Base-by-base conservation (phyloP, 2,888 invertebrate genomes). In the Himalopsyche kuldschensis region DNA sequence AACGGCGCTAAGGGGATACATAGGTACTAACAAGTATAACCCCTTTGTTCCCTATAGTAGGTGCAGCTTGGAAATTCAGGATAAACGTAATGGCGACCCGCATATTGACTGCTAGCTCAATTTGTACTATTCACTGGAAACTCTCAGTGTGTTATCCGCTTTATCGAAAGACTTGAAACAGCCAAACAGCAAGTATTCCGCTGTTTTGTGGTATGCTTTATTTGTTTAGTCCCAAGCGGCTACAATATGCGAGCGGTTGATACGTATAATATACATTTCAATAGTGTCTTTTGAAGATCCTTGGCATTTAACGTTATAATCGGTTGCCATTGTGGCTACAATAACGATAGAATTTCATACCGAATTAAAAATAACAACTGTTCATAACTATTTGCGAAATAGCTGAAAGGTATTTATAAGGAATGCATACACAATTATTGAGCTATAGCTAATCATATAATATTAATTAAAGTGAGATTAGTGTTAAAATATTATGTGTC, bases 71-170 rank as follows among this genome's bases (percentile, higher is more conserved):
- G 55, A 55, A 55, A 55, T 55, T 55, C 55, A 55, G 55, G 55
- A 55, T 55, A 55, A 55, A 55, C 55, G 55, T 55, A 55, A 55
- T 55, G 35, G 69, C 75, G 24, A 75, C 80, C 80, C 80, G 80
- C 80, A 80, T 80, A 80, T 80, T 80, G 80, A 41, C 75, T 69
- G 69, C 46, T 27, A 35, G 80, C 46, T 75, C 79, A 79, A 79
- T 79, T 79, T 79, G 78, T 78, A 78, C 69, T 24, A 80, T 80
- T 80, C 69, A 30, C 27, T 55, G 15, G 32, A 80, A 20, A 24
- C 55, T 55, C 75, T 32, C 35, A 32, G 80, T 48, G 80, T 69
- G 75, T 75, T 80, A 75, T 69, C 63, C 75, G 80, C 75, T 63
- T 80, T 80, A 69, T 69, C 69, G 69, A 32, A 35, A 32, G 48